Evolutionary conservation across 2,888 invertebrate genomes (phyloP), one percentile per base, ranked within the genome.

Genomic region (Polietes domitor): DNA sequence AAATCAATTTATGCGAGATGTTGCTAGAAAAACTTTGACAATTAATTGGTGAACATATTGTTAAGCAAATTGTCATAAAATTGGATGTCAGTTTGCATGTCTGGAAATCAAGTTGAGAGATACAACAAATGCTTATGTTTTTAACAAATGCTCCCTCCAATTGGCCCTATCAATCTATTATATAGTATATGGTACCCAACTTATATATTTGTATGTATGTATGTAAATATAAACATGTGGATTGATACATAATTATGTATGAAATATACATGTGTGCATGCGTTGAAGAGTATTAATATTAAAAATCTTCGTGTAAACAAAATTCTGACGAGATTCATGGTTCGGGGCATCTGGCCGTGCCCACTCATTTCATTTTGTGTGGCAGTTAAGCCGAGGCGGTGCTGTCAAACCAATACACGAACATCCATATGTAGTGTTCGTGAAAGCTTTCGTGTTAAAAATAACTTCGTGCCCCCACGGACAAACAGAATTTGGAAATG

Each of bases 401-500:
- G 26, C 58, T 15, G 4, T 10, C 10, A 6, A 9, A 6, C 53
- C 53, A 21, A 26, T 10, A 58, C 9, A 21, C 73, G 32, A 17
- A 32, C n/a, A 26, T 50, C 19, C 82, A 72, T 19, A 70, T 87
- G 75, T 47, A 37, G 6, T 6, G 5, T 43, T 68, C 68, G 68
- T 43, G 6, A 68, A 68, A 68, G 68, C 68, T 68, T 43, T 43
- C 24, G 41, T 41, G 21, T 24, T 68, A 68, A 68, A 68, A 68
- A 68, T 68, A 68, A 41, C 21, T 68, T 43, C 43, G 58, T 58
- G 10, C 24, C 24, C 43, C 15, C 24, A 43, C 68, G 28, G 41
- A 43, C 19, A 26, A 41, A 21, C 12, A 43, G 19, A 43, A 68
- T 68, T 68, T 68, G 68, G 68, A 68, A 68, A 15, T 68, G n/a